Evolutionary conservation across 2,797 vertebrate species (phyloP).

Genomic region (Myripristis jacobus): DNA sequence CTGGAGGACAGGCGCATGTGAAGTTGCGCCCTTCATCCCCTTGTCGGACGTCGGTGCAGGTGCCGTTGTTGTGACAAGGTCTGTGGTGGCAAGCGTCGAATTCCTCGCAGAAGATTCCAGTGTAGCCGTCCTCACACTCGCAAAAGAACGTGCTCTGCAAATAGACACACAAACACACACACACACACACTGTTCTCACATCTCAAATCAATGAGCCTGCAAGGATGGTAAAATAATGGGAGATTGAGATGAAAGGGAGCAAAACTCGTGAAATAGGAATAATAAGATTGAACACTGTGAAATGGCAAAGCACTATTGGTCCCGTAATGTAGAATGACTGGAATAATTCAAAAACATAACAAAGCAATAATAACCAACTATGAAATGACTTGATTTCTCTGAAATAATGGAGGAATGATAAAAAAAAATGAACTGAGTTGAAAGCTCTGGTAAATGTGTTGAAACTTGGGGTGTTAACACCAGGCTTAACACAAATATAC

Average conservation of each 20-base stretch:
- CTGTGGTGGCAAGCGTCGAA: slow-evolving; percentile 91
- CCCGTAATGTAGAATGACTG: too few relatives aligned
- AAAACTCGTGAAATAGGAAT: slow-evolving; percentile 27
- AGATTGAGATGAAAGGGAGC: background rate
- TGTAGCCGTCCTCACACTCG: slow-evolving; percentile 88
- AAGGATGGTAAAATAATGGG: background rate
- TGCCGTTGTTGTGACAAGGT: slow-evolving; percentile 91
- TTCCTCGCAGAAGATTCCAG: slow-evolving; percentile 93
- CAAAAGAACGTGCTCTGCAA: slow-evolving; percentile 92
- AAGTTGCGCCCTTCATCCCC: slow-evolving; percentile 89
- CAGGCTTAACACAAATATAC: slow-evolving; percentile 1
- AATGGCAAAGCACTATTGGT: slow-evolving; percentile 9
- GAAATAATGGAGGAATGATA: slow-evolving; percentile 4
- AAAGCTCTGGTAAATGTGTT: background rate
- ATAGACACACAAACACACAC: slow-evolving; percentile 7
- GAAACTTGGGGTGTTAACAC: background rate
- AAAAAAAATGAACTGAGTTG: background rate
- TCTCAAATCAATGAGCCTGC: slow-evolving; percentile 13
- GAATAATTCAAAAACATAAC: slow-evolving; percentile 25
- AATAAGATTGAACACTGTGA: slow-evolving; percentile 29
- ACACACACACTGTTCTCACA: background rate
- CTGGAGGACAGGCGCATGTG: slow-evolving; percentile 90
- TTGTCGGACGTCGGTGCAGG: slow-evolving; percentile 87
- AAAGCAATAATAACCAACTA: slow-evolving; percentile 21
- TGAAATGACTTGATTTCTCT: slow-evolving; percentile 28